phyloP scores from a whole-genome alignment of 2,113 vertebrate genomes.

The Lipophrys pholis region DNA sequence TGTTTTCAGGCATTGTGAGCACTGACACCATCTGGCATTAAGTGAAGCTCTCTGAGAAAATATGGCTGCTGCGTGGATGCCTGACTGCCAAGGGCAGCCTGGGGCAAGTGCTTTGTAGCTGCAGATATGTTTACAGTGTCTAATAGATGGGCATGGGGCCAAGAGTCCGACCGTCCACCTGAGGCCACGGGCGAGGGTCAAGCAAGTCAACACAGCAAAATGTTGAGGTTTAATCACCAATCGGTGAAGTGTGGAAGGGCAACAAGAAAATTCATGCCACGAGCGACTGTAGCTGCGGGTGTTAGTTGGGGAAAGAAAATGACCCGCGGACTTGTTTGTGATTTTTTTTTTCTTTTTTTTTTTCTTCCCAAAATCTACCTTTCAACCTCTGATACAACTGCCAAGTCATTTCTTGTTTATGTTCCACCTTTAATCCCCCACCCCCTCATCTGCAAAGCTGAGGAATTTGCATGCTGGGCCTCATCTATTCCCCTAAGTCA shows the following conservation, averaged over 20 bases:
- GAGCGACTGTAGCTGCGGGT: neutral
- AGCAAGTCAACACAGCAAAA: constrained; percentile 26
- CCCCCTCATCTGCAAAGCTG: constrained; percentile 29
- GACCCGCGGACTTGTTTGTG: constrained; percentile 11
- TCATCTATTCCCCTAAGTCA: constrained; percentile 43
- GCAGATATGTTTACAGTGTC: constrained; percentile 62
- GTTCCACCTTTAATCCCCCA: constrained; percentile 38
- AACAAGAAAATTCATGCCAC: constrained; percentile 8
- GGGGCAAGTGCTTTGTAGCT: constrained; percentile 51
- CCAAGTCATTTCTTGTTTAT: constrained; percentile 38
- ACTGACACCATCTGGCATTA: constrained; percentile 67
- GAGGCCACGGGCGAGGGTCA: constrained; percentile 49
- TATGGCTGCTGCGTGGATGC: constrained; percentile 44
- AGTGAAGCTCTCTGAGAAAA: constrained; percentile 59
- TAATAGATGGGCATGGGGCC: constrained; percentile 59
- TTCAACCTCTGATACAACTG: constrained; percentile 24
- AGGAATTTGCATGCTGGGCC: constrained; percentile 46
- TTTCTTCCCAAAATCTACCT: neutral
- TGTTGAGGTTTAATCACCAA: constrained; percentile 46
- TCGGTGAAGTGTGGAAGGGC: constrained; percentile 20
- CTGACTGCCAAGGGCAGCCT: constrained; percentile 60
- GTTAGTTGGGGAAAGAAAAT: neutral
- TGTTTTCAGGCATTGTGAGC: constrained; percentile 41
- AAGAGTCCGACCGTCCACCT: constrained; percentile 48
- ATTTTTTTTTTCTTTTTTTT: constrained; percentile 6